These are phyloP conservation scores for Triplophysa rosa DNA, from an alignment of 2,113 vertebrate genomes.

Conservation along the genomic window DNA sequence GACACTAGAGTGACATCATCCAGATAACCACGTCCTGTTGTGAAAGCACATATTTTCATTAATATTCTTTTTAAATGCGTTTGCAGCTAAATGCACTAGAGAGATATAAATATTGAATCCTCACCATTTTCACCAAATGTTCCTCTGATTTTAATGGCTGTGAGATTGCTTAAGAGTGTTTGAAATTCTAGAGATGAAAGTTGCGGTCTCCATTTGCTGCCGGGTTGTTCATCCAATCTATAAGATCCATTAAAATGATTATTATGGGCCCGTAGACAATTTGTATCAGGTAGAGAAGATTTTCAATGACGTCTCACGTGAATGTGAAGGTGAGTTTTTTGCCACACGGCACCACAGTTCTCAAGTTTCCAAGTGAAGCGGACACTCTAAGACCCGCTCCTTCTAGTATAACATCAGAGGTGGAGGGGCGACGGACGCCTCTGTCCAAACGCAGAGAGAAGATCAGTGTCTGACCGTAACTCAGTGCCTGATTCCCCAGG, in stretches of 20 bases:
- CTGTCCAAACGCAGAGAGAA: constrained; percentile 87
- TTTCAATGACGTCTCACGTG: constrained; percentile 72
- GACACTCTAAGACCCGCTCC: constrained; percentile 78
- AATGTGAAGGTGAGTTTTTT: constrained; percentile 80
- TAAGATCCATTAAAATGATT: not conserved
- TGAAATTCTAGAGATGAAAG: constrained; percentile 82
- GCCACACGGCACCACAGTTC: constrained; percentile 80
- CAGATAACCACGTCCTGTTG: constrained; percentile 86
- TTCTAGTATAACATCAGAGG: constrained; percentile 81
- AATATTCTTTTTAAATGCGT: too few species aligned
- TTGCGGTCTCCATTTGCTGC: constrained; percentile 84
- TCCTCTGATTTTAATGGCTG: constrained; percentile 83
- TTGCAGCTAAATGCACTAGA: not conserved
- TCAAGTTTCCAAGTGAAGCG: constrained; percentile 77
- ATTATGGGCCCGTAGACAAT: not conserved
- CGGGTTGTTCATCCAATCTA: constrained; percentile 82
- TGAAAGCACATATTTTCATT: not conserved
- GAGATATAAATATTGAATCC: constrained; percentile 41
- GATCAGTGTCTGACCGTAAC: constrained; percentile 85
- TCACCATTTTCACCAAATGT: constrained; percentile 89
- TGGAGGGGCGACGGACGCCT: constrained; percentile 78
- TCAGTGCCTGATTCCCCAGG: constrained; percentile 86
- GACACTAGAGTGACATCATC: constrained; percentile 83
- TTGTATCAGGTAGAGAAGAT: not conserved
- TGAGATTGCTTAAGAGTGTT: constrained; percentile 85